phyloP scores from a whole-genome alignment of 1,140 invertebrate genomes.

The Polypedilum vanderplanki region DNA sequence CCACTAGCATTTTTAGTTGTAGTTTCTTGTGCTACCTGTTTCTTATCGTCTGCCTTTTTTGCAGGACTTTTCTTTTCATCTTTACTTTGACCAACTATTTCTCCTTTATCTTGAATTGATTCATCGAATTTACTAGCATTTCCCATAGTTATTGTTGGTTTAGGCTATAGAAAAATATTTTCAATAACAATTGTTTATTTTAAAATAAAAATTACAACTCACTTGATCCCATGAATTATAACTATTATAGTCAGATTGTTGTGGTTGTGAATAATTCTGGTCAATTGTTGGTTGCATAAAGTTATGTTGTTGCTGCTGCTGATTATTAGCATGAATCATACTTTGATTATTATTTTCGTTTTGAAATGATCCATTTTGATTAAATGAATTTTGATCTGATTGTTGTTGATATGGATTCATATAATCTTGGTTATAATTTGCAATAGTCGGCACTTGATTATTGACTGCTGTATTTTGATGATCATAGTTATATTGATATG shows the following conservation, averaged over 20 bases:
- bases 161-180: neutral
- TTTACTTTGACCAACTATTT: constrained; percentile 31
- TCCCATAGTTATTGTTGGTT: constrained; percentile 7
- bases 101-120: neutral
- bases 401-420: constrained; percentile 33
- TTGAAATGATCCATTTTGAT: constrained; percentile 27
- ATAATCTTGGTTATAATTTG: too few relatives aligned
- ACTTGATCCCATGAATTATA: constrained; percentile 8
- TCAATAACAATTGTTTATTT: neutral
- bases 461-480: constrained; percentile 14
- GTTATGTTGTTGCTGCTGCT: constrained; percentile 29
- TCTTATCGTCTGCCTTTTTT: constrained; percentile 35
- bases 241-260: neutral
- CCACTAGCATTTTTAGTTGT: constrained; percentile 39
- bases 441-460: neutral
- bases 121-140: neutral
- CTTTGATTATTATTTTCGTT: constrained; percentile 34
- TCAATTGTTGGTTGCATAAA: constrained; percentile 29
- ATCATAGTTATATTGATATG: constrained; percentile 28
- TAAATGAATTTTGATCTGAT: constrained; percentile 24
- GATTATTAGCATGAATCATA: neutral
- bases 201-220: neutral
- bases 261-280: constrained; percentile 22
- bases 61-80: constrained; percentile 35
- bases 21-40: constrained; percentile 41